Evolutionary conservation across 2,888 invertebrate genomes (phyloP), one percentile per base, ranked within the genome.

Genomic region (Tridacna gigas): DNA sequence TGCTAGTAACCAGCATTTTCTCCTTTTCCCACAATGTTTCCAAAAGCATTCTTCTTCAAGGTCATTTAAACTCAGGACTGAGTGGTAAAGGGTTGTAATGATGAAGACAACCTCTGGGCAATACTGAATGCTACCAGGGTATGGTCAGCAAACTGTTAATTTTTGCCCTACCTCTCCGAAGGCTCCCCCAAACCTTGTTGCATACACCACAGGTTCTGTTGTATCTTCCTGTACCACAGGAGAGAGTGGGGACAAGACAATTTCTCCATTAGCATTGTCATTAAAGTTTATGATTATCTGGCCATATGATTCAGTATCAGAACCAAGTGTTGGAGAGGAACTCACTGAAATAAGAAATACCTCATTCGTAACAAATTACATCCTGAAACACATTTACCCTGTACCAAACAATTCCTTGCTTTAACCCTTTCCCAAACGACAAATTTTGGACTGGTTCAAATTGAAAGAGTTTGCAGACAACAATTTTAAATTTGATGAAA

Each of bases 201-300:
- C 89, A 76, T 85, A 88, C 67, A 94, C 80, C 60, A 91, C 83
- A 37, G 91, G 86, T 48, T 89, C 88, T 5, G 84, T 83, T 28
- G 80, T 80, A n/a, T 90, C 89, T 82, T 94, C 94, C 1, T 80
- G 26, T 5, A 94, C 91, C 5, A 71, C 86, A 1, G 86, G 74
- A 5, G 85, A 75, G n/a, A 65, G 15, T 13, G 91, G 87, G 18
- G 92, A 91, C 71, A 94, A 86, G 71, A 91, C 86, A 25, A 94
- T 88, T 18, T 92, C 89, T 3, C 94, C 94, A 86, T 91, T 91
- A 9, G 94, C 93, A 84, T 93, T 91, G 75, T 94, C 94, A 86
- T 94, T 94, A 75, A 82, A 88, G 45, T 79, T 83, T 28, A 94
- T 94, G 71, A 94, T 90, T 13, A 94, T 90, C 90, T 94, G 93